These are phyloP conservation scores for Oxytorus armatus DNA, from an alignment of 2,888 invertebrate species.

Conservation along the genomic window DNA sequence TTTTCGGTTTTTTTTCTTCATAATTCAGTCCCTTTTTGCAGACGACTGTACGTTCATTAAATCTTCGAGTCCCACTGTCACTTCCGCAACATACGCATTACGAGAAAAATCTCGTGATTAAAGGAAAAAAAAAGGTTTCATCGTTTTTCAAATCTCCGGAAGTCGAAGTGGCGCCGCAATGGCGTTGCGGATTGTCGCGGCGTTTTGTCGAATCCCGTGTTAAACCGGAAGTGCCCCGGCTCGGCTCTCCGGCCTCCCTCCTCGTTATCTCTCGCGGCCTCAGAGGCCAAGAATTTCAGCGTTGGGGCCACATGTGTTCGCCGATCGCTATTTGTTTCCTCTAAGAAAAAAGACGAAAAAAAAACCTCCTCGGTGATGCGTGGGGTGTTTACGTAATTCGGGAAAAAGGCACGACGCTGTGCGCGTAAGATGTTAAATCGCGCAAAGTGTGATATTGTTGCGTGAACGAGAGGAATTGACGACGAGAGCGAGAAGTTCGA, in stretches of 20 bases:
- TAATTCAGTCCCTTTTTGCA: too few species aligned
- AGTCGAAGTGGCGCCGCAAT: conserved; percentile 40
- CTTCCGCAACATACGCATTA: too few species aligned
- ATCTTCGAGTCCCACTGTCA: neutral
- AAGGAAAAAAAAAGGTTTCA: neutral
- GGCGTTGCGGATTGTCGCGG: conserved; percentile 27
- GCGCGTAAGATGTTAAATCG: conserved; percentile 62
- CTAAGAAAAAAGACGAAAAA: conserved; percentile 59
- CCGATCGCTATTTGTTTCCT: conserved; percentile 40
- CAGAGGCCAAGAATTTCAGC: conserved; percentile 75
- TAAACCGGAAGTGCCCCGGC: conserved; percentile 77
- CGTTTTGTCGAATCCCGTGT: conserved; percentile 33
- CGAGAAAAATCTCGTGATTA: neutral
- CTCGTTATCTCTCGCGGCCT: conserved; percentile 47
- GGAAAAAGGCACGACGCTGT: conserved; percentile 71
- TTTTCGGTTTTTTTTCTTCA: too few species aligned
- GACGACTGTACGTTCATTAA: too few species aligned
- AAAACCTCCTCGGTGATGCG: conserved; percentile 75
- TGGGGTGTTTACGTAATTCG: conserved; percentile 81
- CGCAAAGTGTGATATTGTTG: conserved; percentile 54
- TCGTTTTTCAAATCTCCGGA: conserved; percentile 50
- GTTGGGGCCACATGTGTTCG: conserved; percentile 80
- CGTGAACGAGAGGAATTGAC: conserved; percentile 55
- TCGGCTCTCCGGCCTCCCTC: conserved; percentile 15
- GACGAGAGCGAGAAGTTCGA: conserved; percentile 43